phyloP scores from a whole-genome alignment of 1,140 invertebrate species.

The Aphaenogaster ashmeadi region DNA sequence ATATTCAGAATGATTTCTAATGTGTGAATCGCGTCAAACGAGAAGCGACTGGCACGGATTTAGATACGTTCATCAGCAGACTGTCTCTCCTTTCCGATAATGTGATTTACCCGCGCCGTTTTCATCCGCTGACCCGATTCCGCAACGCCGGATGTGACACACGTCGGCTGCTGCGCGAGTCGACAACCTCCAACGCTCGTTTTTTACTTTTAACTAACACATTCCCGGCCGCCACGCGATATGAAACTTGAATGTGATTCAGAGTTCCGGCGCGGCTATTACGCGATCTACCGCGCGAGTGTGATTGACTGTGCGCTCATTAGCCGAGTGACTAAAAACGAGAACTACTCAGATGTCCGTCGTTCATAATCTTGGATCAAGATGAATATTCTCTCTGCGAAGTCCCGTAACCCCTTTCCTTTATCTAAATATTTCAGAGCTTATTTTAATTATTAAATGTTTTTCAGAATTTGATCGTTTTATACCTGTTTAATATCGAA shows the following conservation, averaged over 20 bases:
- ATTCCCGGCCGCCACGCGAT: not conserved
- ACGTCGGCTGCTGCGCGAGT: conserved; percentile 27
- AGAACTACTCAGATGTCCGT: not conserved
- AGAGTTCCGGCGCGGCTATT: conserved; percentile 13
- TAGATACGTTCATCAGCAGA: conserved; percentile 68
- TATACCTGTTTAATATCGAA: conserved; percentile 3
- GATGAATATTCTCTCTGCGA: conserved; percentile 32
- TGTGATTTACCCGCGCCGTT: conserved; percentile 67
- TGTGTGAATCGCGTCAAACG: conserved; percentile 60
- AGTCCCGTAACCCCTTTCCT: not conserved
- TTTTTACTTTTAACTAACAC: conserved; percentile 22
- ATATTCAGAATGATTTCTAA: conserved; percentile 70
- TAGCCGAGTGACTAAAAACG: conserved; percentile 37
- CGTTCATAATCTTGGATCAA: conserved; percentile 12
- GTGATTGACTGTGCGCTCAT: conserved; percentile 39
- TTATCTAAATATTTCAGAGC: not conserved
- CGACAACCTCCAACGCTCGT: conserved; percentile 36
- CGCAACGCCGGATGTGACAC: conserved; percentile 44
- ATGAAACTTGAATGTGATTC: conserved; percentile 53
- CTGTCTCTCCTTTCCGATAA: conserved; percentile 39
- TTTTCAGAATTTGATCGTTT: not conserved
- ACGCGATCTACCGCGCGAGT: conserved; percentile 23
- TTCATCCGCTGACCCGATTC: conserved; percentile 66
- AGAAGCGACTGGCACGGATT: conserved; percentile 53
- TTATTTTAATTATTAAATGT: conserved; percentile 17